A percentile compares a stretch with the other conserved stretches of the same genome.
These are phyloP conservation scores for Ephestia elutella DNA, from an alignment of 1,140 invertebrate species.

Conservation along the genomic window DNA sequence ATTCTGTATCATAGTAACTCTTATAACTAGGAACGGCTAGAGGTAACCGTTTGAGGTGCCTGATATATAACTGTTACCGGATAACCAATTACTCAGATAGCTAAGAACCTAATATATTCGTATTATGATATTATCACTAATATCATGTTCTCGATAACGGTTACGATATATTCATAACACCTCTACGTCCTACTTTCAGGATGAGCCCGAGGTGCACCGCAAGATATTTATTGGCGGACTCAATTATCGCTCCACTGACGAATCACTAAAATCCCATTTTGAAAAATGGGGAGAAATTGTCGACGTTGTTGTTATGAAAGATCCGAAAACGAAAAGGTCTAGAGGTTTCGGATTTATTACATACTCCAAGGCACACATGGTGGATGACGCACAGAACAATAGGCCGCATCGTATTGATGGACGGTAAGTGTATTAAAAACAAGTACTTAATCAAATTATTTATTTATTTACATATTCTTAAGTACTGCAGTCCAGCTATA, in stretches of 20 bases:
- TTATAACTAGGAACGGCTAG: too few relatives aligned
- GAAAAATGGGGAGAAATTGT: constrained; percentile 97
- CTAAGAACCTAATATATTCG: too few relatives aligned
- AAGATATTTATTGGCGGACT: constrained; percentile 98
- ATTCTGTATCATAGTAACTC: too few relatives aligned
- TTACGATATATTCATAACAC: too few relatives aligned
- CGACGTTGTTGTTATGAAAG: constrained; percentile 98
- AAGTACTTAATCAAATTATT: not conserved
- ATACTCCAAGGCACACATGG: constrained; percentile 92
- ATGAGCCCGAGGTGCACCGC: constrained; percentile 93
- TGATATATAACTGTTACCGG: too few relatives aligned
- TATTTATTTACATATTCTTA: constrained; percentile 4
- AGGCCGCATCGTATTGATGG: constrained; percentile 82
- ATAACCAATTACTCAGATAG: too few relatives aligned
- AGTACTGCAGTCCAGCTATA: constrained; percentile 61
- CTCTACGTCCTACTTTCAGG: constrained; percentile 55
- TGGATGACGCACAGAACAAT: constrained; percentile 94
- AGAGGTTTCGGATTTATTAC: constrained; percentile 98
- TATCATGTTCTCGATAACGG: too few relatives aligned
- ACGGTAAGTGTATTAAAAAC: constrained; percentile 66
- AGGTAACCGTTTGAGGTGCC: too few relatives aligned
- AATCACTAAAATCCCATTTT: constrained; percentile 94
- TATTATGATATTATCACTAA: too few relatives aligned
- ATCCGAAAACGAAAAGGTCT: constrained; percentile 92
- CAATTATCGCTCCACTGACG: constrained; percentile 96